These are phyloP conservation scores for Campaea margaritaria DNA, from an alignment of 2,888 invertebrate genomes.

Conservation along the genomic window DNA sequence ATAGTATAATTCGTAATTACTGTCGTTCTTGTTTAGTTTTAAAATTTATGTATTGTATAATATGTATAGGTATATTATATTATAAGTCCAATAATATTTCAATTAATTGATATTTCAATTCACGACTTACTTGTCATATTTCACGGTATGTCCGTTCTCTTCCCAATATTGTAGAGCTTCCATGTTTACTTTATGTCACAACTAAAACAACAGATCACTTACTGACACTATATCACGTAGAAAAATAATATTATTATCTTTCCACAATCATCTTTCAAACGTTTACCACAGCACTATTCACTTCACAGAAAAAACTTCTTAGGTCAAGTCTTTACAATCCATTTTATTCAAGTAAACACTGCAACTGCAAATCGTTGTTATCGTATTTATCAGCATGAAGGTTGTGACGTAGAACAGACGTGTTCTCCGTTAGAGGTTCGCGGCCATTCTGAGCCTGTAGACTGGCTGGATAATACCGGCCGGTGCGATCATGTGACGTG, in stretches of 20 bases:
- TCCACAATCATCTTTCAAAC: constrained; percentile 55
- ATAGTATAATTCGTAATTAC: too few relatives aligned
- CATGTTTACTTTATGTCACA: constrained; percentile 72
- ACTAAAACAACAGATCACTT: constrained; percentile 58
- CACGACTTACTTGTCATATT: constrained; percentile 76
- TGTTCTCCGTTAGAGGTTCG: constrained; percentile 53
- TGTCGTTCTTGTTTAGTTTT: too few relatives aligned
- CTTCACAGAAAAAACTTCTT: constrained; percentile 46
- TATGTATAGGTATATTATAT: too few relatives aligned
- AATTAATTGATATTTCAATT: constrained; percentile 5
- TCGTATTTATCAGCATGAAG: constrained; percentile 59
- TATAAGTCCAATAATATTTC: too few relatives aligned
- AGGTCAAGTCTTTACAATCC: constrained; percentile 62
- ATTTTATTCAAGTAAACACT: constrained; percentile 54
- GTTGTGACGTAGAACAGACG: constrained; percentile 46
- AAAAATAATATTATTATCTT: constrained; percentile 45
- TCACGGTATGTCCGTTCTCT: constrained; percentile 74
- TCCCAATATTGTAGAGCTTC: constrained; percentile 79
- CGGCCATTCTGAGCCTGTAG: constrained; percentile 49
- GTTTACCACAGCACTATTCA: constrained; percentile 54
- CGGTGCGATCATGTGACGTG: constrained; percentile 3
- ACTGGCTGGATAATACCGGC: too few relatives aligned
- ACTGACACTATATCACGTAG: constrained; percentile 54
- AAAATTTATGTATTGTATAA: too few relatives aligned
- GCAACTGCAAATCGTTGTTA: constrained; percentile 47